Evolutionary conservation across 2,113 vertebrate genomes (phyloP).

Genomic region (Oostethus manadensis): DNA sequence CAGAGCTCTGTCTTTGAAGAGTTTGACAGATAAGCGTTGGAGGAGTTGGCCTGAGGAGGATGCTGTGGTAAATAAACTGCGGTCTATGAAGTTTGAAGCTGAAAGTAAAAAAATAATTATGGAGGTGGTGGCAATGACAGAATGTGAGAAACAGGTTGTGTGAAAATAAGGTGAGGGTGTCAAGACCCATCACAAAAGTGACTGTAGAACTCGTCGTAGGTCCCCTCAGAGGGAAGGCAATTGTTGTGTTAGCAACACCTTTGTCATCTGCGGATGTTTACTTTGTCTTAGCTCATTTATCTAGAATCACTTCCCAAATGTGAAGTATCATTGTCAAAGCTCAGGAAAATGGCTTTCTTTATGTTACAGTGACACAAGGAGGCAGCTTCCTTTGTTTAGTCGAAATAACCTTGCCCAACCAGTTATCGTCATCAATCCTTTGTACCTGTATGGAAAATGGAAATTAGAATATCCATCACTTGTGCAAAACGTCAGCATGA

Average conservation of each 20-base stretch:
- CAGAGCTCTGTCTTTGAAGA: constrained; percentile 40
- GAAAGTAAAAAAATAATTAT: constrained; percentile 58
- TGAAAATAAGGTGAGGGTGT: constrained; percentile 61
- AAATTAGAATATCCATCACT: constrained; percentile 75
- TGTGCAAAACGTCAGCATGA: constrained; percentile 59
- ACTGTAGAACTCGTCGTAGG: constrained; percentile 42
- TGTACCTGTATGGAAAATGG: constrained; percentile 69
- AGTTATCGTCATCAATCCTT: constrained; percentile 66
- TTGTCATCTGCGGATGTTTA: constrained; percentile 53
- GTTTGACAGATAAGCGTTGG: constrained; percentile 38
- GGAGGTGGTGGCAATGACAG: constrained; percentile 52
- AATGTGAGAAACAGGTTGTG: constrained; percentile 61
- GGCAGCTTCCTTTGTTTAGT: constrained; percentile 56
- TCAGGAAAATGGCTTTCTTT: constrained; percentile 24
- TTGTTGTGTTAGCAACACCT: constrained; percentile 65
- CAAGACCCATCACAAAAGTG: constrained; percentile 48
- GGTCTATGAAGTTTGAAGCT: constrained; percentile 16
- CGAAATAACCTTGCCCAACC: constrained; percentile 55
- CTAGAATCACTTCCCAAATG: constrained; percentile 45
- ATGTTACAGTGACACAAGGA: constrained; percentile 18
- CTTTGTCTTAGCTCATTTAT: constrained; percentile 45
- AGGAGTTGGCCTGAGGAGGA: constrained; percentile 31
- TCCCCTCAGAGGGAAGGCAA: constrained; percentile 49
- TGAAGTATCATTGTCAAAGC: constrained; percentile 39
- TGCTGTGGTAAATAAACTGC: constrained; percentile 32